phyloP scores from a whole-genome alignment of 1,140 invertebrate species.

The Drosophila neocordata region DNA sequence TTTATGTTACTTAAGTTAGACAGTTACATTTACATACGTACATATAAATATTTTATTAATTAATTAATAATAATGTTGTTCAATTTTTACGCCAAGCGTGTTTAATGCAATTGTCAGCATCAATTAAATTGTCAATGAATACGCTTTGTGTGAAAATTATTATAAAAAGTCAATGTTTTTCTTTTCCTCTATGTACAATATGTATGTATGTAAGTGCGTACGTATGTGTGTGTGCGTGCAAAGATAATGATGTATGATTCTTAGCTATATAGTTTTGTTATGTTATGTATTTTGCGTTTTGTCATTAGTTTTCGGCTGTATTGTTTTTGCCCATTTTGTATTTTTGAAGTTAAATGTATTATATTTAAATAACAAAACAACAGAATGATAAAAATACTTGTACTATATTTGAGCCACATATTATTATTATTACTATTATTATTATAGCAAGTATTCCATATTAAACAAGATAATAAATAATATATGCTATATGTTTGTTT shows the following conservation, averaged over 20 bases:
- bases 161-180: slow-evolving; percentile 22
- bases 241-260: slow-evolving; percentile 8
- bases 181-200: background rate
- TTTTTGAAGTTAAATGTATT: slow-evolving; percentile 10
- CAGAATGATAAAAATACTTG: slow-evolving; percentile 52
- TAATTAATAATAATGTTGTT: slow-evolving; percentile 3
- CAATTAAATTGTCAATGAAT: slow-evolving; percentile 42
- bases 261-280: slow-evolving; percentile 7
- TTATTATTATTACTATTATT: slow-evolving; percentile 64
- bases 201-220: slow-evolving; percentile 8
- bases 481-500: slow-evolving; percentile 60
- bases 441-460: slow-evolving; percentile 70
- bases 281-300: slow-evolving; percentile 10
- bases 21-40: slow-evolving; percentile 24
- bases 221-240: background rate
- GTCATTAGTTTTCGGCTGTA: background rate
- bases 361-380: slow-evolving; percentile 38
- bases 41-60: background rate
- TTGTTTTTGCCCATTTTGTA: slow-evolving; percentile 15
- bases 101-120: slow-evolving; percentile 48
- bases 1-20: slow-evolving; percentile 70
- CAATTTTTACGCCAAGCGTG: slow-evolving; percentile 50
- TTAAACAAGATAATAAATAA: slow-evolving; percentile 59
- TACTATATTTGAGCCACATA: slow-evolving; percentile 64
- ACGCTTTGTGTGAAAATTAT: slow-evolving; percentile 52